These are phyloP conservation scores for Melanerpes aurifrons DNA, from an alignment of 2,113 vertebrate genomes.

Conservation along the genomic window DNA sequence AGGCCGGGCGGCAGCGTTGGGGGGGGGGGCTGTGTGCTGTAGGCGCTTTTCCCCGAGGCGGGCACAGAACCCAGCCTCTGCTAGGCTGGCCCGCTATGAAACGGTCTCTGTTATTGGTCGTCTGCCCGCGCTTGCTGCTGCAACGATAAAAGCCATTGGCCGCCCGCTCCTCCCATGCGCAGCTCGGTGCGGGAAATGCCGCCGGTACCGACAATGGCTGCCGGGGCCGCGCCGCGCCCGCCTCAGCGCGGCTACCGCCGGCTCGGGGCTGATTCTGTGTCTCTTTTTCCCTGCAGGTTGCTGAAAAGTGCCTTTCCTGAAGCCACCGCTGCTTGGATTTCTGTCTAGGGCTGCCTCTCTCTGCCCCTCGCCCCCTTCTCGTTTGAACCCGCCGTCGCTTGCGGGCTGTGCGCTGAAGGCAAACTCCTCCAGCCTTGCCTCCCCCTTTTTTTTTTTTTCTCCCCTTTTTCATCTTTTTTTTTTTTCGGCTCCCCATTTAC, in stretches of 20 bases:
- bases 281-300: slow-evolving; percentile 80
- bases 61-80: slow-evolving; percentile 71
- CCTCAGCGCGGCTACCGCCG: not conserved
- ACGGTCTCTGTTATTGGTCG: slow-evolving; percentile 33
- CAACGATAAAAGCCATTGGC: slow-evolving; percentile 77
- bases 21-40: not conserved
- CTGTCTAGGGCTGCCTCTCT: slow-evolving; percentile 78
- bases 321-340: slow-evolving; percentile 82
- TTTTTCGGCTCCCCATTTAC: not conserved
- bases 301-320: slow-evolving; percentile 86
- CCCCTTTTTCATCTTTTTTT: not conserved
- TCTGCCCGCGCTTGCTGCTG: slow-evolving; percentile 23
- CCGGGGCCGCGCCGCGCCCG: slow-evolving; percentile 25
- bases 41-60: slow-evolving; percentile 65
- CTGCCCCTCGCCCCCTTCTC: slow-evolving; percentile 56
- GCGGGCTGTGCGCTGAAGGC: slow-evolving; percentile 65
- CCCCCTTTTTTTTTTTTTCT: not conserved
- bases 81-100: slow-evolving; percentile 49
- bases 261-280: slow-evolving; percentile 72
- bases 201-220: slow-evolving; percentile 64
- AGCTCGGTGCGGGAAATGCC: slow-evolving; percentile 77
- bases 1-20: not conserved
- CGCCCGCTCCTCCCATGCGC: slow-evolving; percentile 67
- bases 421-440: slow-evolving; percentile 43
- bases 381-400: slow-evolving; percentile 65